Conservation (phyloP, 2,797 vertebrate species). For the Anabas testudineus region DNA sequence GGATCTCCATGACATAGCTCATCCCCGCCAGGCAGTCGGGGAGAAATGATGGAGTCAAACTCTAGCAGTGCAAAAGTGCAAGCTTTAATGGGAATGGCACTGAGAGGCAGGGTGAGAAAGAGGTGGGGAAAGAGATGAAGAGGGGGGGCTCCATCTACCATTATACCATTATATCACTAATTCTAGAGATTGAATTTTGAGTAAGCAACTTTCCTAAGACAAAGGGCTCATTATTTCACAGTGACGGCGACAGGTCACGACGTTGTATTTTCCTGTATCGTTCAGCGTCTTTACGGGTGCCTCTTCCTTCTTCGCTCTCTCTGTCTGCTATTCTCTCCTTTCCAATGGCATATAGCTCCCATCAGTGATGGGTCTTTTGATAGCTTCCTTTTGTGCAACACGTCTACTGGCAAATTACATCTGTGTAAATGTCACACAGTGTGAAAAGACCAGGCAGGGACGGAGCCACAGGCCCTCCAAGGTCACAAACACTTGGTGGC, state of each 20-base stretch:
- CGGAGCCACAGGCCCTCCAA: slow-evolving; percentile 43
- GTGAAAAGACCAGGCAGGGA: slow-evolving; percentile 52
- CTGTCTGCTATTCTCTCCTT: slow-evolving; percentile 25
- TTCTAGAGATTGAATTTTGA: slow-evolving; percentile 74
- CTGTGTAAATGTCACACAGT: slow-evolving; percentile 79
- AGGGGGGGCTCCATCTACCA: slow-evolving; percentile 61
- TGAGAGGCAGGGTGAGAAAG: slow-evolving; percentile 64
- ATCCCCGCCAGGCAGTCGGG: slow-evolving; percentile 65
- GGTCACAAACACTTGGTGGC: slow-evolving; percentile 54
- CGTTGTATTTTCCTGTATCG: slow-evolving; percentile 52
- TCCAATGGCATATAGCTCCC: slow-evolving; percentile 51
- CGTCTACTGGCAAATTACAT: slow-evolving; percentile 75
- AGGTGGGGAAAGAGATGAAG: slow-evolving; percentile 38
- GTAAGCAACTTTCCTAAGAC: slow-evolving; percentile 75
- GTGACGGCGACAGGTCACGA: slow-evolving; percentile 69
- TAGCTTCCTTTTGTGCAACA: slow-evolving; percentile 74
- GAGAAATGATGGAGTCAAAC: slow-evolving; percentile 75
- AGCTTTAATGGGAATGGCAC: slow-evolving; percentile 70
- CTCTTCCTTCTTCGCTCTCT: slow-evolving; percentile 13
- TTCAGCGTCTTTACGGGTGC: slow-evolving; percentile 25
- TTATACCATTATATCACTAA: slow-evolving; percentile 72
- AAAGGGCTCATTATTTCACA: slow-evolving; percentile 80
- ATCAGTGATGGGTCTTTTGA: slow-evolving; percentile 67
- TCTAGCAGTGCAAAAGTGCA: slow-evolving; percentile 61
- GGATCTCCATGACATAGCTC: slow-evolving; percentile 73